Percentiles rank a stretch among this genome's conserved stretches.
Evolutionary conservation across 35 echinoderm and acorn worm species (phyloP).

Genomic region (Eucidaris tribuloides): DNA sequence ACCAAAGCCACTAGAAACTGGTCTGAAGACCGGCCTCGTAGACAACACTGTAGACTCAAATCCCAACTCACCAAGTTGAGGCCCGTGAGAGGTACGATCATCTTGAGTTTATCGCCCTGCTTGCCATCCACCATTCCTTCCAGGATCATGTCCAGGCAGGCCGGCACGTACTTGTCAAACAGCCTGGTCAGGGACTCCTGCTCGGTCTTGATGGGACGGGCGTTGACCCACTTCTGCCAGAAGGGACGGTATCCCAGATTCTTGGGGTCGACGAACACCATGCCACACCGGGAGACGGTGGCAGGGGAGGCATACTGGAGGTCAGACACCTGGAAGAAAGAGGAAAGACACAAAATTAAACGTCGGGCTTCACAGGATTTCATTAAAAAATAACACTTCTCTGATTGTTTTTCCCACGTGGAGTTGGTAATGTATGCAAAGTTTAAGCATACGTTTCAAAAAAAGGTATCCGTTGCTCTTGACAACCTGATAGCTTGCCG

Average conservation of each 20-base stretch:
- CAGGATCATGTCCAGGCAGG: conserved; percentile 81
- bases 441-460: too few relatives aligned
- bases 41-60: too few relatives aligned
- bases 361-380: too few relatives aligned
- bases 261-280: conserved; percentile 99
- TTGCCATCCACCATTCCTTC: conserved; percentile 97
- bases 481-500: too few relatives aligned
- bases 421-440: too few relatives aligned
- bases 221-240: conserved; percentile 97
- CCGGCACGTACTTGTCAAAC: conserved; percentile 97
- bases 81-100: conserved; percentile 88
- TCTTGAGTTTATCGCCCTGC: conserved; percentile 94
- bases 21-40: too few relatives aligned
- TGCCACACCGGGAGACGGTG: conserved; percentile 97
- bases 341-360: too few relatives aligned
- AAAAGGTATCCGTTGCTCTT: too few relatives aligned
- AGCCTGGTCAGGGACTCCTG: conserved; percentile 71
- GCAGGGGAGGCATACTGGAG: conserved; percentile 98
- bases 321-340: conserved; percentile 81
- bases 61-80: conserved; percentile 97
- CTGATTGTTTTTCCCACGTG: too few relatives aligned
- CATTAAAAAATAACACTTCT: too few relatives aligned
- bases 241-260: conserved; percentile 93
- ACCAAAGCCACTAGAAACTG: too few relatives aligned
- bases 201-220: conserved; percentile 66